Base-by-base conservation (phyloP, 2,888 invertebrate species). In the Pollenia amentaria region DNA sequence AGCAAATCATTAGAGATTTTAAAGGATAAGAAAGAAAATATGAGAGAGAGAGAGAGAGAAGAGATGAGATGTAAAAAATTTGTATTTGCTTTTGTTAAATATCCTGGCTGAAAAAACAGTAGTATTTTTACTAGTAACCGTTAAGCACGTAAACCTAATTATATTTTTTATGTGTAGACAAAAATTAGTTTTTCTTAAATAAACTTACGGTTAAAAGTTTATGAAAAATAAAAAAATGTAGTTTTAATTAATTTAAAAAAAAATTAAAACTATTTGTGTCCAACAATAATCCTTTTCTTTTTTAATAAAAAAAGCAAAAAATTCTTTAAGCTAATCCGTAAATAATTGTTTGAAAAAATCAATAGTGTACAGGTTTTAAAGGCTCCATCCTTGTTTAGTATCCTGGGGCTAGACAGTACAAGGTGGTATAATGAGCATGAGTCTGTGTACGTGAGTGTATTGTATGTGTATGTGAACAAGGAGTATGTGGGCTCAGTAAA, bases 41-140 rank as follows among this genome's bases (percentile, higher is more conserved):
- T 9, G n/a, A 46, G 29, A 64, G 11, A 51, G 65, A 65, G 44
- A 46, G 10, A 53, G 16, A 11, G 18, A 48, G 29, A n/a, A 29
- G 38, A 9, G 29, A 9, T 1, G 10, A 10, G 38, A 2, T 16
- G 60, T 73, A 18, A 53, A 62, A n/a, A 65, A 14, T n/a, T 40
- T 55, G n/a, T 53, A 64, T 69, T 81, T 57, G 44, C 62, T 18
- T 72, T 38, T 51, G 11, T 21, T 64, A 55, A 67, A 73, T 79
- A 57, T 53, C 40, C 48, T 65, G 38, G 10, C 29, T 42, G 12
- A 55, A 77, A 84, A 60, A 81, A 53, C 73, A 87, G 87, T 87
- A 84, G 80, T 84, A 84, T 77, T 87, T 87, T 84, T 57, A 73
- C 76, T 77, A 81, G 84, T 81, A 55, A 73, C 46, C 62, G 76